These are phyloP conservation scores for Nilaparvata lugens DNA, from an alignment of 1,140 invertebrate species.

Conservation along the genomic window DNA sequence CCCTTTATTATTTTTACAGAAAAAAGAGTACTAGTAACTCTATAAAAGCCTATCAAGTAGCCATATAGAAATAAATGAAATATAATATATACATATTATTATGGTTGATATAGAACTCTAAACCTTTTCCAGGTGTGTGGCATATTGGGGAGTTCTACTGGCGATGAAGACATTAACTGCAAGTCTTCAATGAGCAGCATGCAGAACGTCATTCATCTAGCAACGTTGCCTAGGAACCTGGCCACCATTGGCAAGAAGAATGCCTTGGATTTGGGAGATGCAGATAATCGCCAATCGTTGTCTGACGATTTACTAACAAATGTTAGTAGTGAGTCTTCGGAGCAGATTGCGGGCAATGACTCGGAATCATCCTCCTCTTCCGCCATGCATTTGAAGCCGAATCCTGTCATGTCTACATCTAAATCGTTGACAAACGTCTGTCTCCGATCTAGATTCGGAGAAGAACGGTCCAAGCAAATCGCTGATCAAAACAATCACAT, in stretches of 20 bases:
- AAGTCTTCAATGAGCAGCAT: background rate
- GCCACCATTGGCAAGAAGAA: constrained; percentile 21
- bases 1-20: no score
- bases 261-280: constrained; percentile 20
- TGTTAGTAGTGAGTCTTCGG: background rate
- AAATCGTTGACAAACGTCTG: no score
- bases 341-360: background rate
- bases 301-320: background rate
- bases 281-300: background rate
- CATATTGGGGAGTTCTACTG: constrained; percentile 12
- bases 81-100: no score
- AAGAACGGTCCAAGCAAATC: no score
- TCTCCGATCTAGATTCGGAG: no score
- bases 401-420: no score
- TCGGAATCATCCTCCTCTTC: no score
- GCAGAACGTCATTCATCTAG: background rate
- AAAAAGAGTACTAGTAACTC: no score
- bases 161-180: constrained; percentile 7
- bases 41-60: no score
- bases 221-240: constrained; percentile 13
- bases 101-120: background rate
- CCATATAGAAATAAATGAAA: no score
- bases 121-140: constrained; percentile 12
- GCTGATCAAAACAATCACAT: no score
- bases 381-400: no score